A percentile compares a stretch with the other conserved stretches of the same genome.
These are phyloP conservation scores for Trichogramma dendrolimi DNA, from an alignment of 2,888 invertebrate genomes.

Conservation along the genomic window DNA sequence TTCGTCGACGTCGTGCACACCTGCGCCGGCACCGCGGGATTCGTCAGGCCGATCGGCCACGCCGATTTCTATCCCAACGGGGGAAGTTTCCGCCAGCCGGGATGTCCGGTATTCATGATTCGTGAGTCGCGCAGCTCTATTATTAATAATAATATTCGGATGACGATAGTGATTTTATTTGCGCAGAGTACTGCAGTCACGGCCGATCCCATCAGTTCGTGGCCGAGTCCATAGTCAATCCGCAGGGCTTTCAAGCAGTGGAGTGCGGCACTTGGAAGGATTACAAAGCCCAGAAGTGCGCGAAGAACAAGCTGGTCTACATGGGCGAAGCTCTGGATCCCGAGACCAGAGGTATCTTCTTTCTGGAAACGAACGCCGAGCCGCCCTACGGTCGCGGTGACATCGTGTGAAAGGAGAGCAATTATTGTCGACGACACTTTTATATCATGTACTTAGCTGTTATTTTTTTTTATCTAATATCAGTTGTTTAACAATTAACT, in stretches of 20 bases:
- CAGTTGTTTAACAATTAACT: no score
- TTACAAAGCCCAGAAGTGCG: constrained; percentile 53
- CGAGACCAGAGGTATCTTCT: constrained; percentile 58
- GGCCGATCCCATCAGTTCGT: constrained; percentile 62
- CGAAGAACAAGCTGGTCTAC: constrained; percentile 36
- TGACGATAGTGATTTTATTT: constrained; percentile 15
- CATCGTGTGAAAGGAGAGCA: no score
- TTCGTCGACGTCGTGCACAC: constrained; percentile 75
- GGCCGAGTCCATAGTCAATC: constrained; percentile 62
- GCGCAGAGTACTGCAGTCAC: constrained; percentile 67
- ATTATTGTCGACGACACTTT: no score
- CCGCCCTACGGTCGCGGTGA: constrained; percentile 56
- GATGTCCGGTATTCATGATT: constrained; percentile 56
- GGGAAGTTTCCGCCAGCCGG: constrained; percentile 65
- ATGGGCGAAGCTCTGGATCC: constrained; percentile 58
- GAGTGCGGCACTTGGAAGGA: constrained; percentile 58
- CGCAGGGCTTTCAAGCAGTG: constrained; percentile 56
- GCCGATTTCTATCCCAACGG: constrained; percentile 74
- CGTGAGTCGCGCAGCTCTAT: constrained; percentile 30
- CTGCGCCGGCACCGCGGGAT: constrained; percentile 64
- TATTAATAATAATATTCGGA: not conserved
- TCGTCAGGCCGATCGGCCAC: constrained; percentile 62
- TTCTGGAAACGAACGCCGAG: constrained; percentile 58
- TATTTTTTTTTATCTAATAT: no score
- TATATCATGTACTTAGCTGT: no score